These are phyloP conservation scores for Protophormia terraenovae DNA, from an alignment of 2,888 invertebrate species.

Conservation along the genomic window DNA sequence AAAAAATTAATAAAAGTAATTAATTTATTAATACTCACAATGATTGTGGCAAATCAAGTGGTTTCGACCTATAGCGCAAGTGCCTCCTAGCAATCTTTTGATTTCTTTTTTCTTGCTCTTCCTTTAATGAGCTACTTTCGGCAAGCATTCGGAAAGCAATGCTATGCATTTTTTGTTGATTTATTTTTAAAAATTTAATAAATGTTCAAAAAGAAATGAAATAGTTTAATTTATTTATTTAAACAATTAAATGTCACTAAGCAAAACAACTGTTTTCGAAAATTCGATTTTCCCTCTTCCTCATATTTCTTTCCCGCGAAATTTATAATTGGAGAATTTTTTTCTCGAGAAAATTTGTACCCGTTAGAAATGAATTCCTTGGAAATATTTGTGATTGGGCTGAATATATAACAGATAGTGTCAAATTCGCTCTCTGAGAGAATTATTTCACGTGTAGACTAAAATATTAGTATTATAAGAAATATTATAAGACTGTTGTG, in stretches of 20 bases:
- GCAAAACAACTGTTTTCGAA: neutral
- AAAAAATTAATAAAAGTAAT: neutral
- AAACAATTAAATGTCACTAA: neutral
- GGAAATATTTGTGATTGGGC: constrained; percentile 1
- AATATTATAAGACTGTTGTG: too few species aligned
- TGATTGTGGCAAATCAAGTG: neutral
- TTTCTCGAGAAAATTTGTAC: constrained; percentile 10
- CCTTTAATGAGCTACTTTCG: too few species aligned
- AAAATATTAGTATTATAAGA: too few species aligned
- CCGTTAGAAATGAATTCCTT: neutral
- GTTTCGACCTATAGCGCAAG: neutral
- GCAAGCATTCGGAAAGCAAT: too few species aligned
- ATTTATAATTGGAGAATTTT: constrained; percentile 14
- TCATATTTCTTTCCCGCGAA: neutral
- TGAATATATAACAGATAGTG: too few species aligned
- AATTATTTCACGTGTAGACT: too few species aligned
- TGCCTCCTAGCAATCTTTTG: neutral
- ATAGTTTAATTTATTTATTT: too few species aligned
- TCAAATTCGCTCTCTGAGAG: too few species aligned
- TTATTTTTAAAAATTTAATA: neutral
- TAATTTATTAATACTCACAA: neutral
- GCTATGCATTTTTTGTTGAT: neutral
- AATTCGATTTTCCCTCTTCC: neutral
- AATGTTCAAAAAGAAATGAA: neutral
- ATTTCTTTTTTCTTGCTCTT: neutral